Conservation (phyloP, 2,113 vertebrate genomes). For the Sisor rabdophorus region DNA sequence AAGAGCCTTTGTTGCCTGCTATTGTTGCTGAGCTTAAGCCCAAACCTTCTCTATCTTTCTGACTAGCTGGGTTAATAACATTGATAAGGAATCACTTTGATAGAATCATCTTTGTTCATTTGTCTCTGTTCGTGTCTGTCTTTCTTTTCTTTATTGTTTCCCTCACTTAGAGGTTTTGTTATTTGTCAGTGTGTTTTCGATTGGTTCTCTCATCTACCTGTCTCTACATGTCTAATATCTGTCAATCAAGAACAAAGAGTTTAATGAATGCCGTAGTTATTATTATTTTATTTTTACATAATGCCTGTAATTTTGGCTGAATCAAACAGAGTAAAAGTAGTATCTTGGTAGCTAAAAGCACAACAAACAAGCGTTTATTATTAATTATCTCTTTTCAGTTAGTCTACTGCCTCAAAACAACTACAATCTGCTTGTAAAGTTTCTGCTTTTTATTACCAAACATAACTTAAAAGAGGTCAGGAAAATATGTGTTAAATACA, state of each 20-base stretch:
- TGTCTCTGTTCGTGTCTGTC: slow-evolving; percentile 22
- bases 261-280: slow-evolving; percentile 52
- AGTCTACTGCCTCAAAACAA: background rate
- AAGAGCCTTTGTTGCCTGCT: slow-evolving; percentile 72
- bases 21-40: slow-evolving; percentile 75
- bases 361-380: slow-evolving; percentile 10
- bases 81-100: slow-evolving; percentile 75
- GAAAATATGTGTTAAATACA: background rate
- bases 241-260: slow-evolving; percentile 58
- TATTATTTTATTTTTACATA: slow-evolving; percentile 44
- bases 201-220: slow-evolving; percentile 25
- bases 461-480: background rate
- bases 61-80: slow-evolving; percentile 72
- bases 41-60: slow-evolving; percentile 75
- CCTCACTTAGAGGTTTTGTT: slow-evolving; percentile 25
- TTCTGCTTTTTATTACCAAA: background rate
- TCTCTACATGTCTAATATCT: slow-evolving; percentile 61
- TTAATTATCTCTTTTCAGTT: background rate
- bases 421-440: background rate
- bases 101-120: slow-evolving; percentile 69
- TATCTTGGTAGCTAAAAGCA: slow-evolving; percentile 15
- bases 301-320: slow-evolving; percentile 38
- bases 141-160: slow-evolving; percentile 39
- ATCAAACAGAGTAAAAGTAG: background rate
- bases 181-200: slow-evolving; percentile 36